Evolutionary conservation across 2,888 invertebrate genomes (phyloP).

Genomic region (Drosophila fungiperda): DNA sequence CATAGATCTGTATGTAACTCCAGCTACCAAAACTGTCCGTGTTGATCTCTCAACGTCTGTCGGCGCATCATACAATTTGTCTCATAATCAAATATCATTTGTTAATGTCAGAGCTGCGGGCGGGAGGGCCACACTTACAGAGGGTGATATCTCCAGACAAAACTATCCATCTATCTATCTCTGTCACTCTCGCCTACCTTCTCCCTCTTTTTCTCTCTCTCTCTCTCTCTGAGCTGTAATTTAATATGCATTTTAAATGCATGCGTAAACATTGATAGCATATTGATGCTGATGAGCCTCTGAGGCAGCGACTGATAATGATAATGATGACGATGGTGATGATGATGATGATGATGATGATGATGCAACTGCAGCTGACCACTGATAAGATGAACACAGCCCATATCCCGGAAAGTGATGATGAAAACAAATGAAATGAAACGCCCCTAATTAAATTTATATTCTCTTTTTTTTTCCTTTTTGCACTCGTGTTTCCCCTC

Average conservation of each 20-base stretch:
- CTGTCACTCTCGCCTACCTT: background rate
- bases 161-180: slow-evolving; percentile 4
- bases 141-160: slow-evolving; percentile 35
- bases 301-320: slow-evolving; percentile 11
- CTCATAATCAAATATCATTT: slow-evolving; percentile 81
- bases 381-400: slow-evolving; percentile 56
- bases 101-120: slow-evolving; percentile 72
- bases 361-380: slow-evolving; percentile 67
- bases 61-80: slow-evolving; percentile 78
- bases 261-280: slow-evolving; percentile 78
- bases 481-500: slow-evolving; percentile 28
- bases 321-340: slow-evolving; percentile 8
- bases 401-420: slow-evolving; percentile 36
- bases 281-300: slow-evolving; percentile 62
- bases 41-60: slow-evolving; percentile 38
- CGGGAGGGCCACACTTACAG: slow-evolving; percentile 30
- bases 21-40: background rate
- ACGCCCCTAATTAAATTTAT: slow-evolving; percentile 77
- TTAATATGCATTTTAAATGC: slow-evolving; percentile 74
- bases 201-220: background rate
- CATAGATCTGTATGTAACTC: background rate
- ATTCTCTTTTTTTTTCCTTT: slow-evolving; percentile 14
- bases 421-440: slow-evolving; percentile 74
- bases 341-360: slow-evolving; percentile 16
- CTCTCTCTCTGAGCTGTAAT: slow-evolving; percentile 39